Evolutionary conservation across 2,888 invertebrate species (phyloP).

Genomic region (Adelognathus sp.): DNA sequence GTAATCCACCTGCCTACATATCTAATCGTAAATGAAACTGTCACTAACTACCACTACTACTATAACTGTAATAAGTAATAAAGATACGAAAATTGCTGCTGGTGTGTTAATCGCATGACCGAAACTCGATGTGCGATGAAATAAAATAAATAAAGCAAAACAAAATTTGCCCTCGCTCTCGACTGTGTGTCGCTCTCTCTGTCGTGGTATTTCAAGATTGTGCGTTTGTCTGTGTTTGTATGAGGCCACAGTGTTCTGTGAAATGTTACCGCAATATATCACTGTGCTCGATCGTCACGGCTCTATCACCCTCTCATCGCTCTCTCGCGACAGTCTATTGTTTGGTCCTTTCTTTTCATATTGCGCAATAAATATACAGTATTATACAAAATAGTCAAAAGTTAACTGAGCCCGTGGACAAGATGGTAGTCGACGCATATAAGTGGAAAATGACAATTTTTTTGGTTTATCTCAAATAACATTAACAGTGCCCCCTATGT

Average conservation of each 20-base stretch:
- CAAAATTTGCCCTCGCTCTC: conserved; percentile 47
- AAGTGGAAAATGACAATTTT: not conserved
- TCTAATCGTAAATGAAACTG: not conserved
- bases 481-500: not conserved
- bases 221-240: not conserved
- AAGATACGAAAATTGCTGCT: conserved; percentile 17
- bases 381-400: too few relatives aligned
- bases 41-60: not conserved
- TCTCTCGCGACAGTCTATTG: conserved; percentile 19
- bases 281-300: conserved; percentile 26
- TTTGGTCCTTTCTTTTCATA: not conserved
- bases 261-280: conserved; percentile 1
- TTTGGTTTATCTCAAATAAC: not conserved
- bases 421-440: not conserved
- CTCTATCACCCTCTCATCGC: conserved; percentile 41
- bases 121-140: conserved; percentile 19
- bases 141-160: conserved; percentile 47
- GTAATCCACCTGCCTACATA: not conserved
- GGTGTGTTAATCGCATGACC: conserved; percentile 46
- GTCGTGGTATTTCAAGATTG: conserved; percentile 26
- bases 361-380: not conserved
- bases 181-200: not conserved
- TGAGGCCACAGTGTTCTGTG: conserved; percentile 6
- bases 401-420: too few relatives aligned
- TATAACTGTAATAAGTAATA: too few relatives aligned